phyloP scores from a whole-genome alignment of 2,888 invertebrate species.

The Thysanoteuthis rhombus region DNA sequence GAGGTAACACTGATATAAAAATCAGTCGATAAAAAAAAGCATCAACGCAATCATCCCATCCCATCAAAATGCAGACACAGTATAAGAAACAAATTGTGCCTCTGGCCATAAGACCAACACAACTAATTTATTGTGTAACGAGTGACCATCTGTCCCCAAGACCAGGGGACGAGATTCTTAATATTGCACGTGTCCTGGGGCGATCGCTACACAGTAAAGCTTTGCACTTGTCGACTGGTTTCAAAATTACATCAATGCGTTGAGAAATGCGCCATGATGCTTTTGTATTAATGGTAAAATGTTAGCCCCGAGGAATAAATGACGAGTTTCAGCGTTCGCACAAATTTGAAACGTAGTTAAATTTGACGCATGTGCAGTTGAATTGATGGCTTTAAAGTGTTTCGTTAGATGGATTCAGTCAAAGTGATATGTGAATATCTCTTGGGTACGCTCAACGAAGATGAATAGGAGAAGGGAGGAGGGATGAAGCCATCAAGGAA shows the following conservation, averaged over 20 bases:
- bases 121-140: neutral
- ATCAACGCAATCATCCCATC: no score
- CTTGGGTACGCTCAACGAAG: neutral
- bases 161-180: neutral
- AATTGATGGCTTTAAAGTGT: conserved; percentile 12
- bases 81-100: no score
- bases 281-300: neutral
- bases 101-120: no score
- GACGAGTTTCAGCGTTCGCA: neutral
- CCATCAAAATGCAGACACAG: no score
- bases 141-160: neutral
- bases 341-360: neutral
- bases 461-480: neutral
- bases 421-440: neutral
- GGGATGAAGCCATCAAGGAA: no score
- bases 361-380: neutral
- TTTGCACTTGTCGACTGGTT: neutral
- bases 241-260: neutral
- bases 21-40: no score
- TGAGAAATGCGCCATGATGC: neutral
- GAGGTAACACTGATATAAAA: no score
- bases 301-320: neutral
- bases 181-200: neutral
- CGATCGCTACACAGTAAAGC: neutral
- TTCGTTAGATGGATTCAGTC: neutral